Conservation (phyloP, 2,888 invertebrate genomes). For the Leptogaster cylindrica region DNA sequence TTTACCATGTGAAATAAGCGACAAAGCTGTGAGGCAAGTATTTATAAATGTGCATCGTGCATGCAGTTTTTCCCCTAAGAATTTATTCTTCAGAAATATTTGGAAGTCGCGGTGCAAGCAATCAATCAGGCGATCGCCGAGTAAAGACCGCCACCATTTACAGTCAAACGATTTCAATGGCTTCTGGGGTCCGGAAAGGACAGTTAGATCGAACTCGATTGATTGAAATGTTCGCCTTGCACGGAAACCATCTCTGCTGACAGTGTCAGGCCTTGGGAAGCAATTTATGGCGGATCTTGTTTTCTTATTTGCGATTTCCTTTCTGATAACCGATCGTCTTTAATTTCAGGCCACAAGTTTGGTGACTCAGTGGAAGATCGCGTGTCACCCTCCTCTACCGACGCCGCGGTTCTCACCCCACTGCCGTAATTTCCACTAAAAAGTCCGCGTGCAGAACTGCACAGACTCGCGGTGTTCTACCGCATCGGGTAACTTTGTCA, state of each 20-base stretch:
- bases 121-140: background rate
- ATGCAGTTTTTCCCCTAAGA: conserved; percentile 3
- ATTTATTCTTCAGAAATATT: background rate
- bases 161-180: background rate
- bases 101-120: background rate
- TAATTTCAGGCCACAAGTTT: background rate
- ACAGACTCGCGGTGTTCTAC: conserved; percentile 9
- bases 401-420: background rate
- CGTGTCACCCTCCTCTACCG: conserved; percentile 12
- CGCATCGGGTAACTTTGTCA: conserved; percentile 20
- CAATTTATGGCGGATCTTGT: conserved; percentile 13
- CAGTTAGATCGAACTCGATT: conserved; percentile 12
- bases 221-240: conserved; percentile 32
- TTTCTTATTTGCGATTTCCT: conserved; percentile 35
- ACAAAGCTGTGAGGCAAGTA: too few relatives aligned
- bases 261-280: conserved; percentile 25
- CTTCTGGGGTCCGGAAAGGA: background rate
- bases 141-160: background rate
- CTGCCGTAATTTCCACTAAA: conserved; percentile 11
- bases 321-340: conserved; percentile 1
- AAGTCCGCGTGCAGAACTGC: conserved; percentile 7
- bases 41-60: too few relatives aligned
- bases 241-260: conserved; percentile 16
- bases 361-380: conserved; percentile 22
- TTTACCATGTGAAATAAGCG: too few relatives aligned